Evolutionary conservation across 2,113 vertebrate species (phyloP).

Genomic region (Boleophthalmus pectinirostris): DNA sequence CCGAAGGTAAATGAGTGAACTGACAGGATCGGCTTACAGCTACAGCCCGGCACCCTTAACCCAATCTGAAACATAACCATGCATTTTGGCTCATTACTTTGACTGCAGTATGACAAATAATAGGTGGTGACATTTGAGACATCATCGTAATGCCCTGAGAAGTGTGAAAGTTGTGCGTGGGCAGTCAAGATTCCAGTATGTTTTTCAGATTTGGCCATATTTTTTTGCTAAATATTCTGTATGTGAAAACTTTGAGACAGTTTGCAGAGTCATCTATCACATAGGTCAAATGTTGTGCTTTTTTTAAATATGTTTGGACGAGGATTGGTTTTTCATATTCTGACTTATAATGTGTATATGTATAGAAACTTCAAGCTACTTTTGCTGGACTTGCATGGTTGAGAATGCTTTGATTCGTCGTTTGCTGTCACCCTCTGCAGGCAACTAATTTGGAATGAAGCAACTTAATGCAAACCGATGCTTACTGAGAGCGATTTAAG

Average conservation of each 20-base stretch:
- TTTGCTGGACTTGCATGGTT: too few relatives aligned
- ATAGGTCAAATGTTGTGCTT: neutral
- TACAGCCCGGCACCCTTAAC: constrained; percentile 13
- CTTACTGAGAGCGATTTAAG: too few relatives aligned
- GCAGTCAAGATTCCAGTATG: neutral
- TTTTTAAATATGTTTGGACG: too few relatives aligned
- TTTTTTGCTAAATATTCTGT: neutral
- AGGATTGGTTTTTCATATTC: too few relatives aligned
- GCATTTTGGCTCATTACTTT: neutral
- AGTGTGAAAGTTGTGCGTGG: neutral
- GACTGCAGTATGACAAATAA: constrained; percentile 6
- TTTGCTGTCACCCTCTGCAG: too few relatives aligned
- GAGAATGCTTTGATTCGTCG: neutral
- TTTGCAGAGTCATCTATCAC: neutral
- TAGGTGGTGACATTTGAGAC: constrained; percentile 1
- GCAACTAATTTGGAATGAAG: too few relatives aligned
- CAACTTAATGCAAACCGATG: too few relatives aligned
- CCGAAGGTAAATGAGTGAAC: constrained; percentile 36
- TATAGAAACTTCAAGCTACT: neutral
- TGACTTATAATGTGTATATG: too few relatives aligned
- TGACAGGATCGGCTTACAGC: constrained; percentile 27
- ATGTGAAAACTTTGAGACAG: neutral
- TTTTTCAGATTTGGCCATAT: neutral
- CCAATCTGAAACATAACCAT: neutral
- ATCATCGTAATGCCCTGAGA: neutral